phyloP scores from a whole-genome alignment of 2,113 vertebrate genomes.

The Passer montanus region DNA sequence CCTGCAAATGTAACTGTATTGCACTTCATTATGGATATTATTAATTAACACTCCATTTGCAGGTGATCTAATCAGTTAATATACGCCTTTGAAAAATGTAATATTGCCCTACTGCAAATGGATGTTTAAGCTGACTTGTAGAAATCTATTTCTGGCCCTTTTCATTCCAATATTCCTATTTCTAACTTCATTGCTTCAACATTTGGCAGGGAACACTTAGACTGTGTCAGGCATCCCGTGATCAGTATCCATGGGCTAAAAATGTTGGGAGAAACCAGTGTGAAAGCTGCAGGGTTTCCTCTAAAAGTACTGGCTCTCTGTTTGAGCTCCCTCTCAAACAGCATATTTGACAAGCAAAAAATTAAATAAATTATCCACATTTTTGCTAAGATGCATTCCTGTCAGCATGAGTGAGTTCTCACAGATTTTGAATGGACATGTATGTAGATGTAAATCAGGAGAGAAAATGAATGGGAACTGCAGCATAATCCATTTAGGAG shows the following conservation, averaged over 20 bases:
- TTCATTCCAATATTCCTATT: slow-evolving; percentile 15
- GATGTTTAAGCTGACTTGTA: slow-evolving; percentile 24
- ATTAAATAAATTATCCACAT: neutral
- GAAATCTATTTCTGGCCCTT: slow-evolving; percentile 38
- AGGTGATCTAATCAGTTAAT: slow-evolving; percentile 43
- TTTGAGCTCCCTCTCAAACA: neutral
- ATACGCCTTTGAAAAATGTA: neutral
- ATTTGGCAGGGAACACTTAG: slow-evolving; percentile 19
- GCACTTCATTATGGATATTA: slow-evolving; percentile 7
- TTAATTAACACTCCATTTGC: slow-evolving; percentile 45
- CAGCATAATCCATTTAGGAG: slow-evolving; percentile 33
- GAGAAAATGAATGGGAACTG: slow-evolving; percentile 34
- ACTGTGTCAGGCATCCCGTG: neutral
- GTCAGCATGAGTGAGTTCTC: slow-evolving; percentile 42
- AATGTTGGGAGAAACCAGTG: slow-evolving; percentile 5
- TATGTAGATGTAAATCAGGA: slow-evolving; percentile 35
- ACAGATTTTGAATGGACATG: slow-evolving; percentile 39
- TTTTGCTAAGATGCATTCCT: slow-evolving; percentile 50
- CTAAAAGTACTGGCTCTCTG: neutral
- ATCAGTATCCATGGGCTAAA: neutral
- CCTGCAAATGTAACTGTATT: slow-evolving; percentile 26
- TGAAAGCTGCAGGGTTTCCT: slow-evolving; percentile 36
- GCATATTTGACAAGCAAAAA: neutral
- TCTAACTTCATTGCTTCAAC: slow-evolving; percentile 27
- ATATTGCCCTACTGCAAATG: slow-evolving; percentile 10